phyloP scores from a whole-genome alignment of 2,888 invertebrate species.

The Melolontha melolontha region DNA sequence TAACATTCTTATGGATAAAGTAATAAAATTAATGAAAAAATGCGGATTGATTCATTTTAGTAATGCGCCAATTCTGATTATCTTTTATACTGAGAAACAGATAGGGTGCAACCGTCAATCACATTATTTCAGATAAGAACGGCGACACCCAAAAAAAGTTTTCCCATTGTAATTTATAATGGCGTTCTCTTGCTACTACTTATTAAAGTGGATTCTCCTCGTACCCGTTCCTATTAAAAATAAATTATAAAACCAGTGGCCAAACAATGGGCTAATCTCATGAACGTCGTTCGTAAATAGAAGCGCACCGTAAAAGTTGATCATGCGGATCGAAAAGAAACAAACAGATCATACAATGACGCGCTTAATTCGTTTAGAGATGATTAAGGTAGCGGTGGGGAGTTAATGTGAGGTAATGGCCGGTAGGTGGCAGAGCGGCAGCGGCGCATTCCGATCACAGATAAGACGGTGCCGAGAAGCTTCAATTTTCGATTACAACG shows the following conservation, averaged over 20 bases:
- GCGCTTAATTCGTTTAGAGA: constrained; percentile 38
- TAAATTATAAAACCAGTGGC: constrained; percentile 39
- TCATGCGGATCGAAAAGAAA: constrained; percentile 33
- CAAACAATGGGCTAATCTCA: constrained; percentile 18
- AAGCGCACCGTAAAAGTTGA: constrained; percentile 17
- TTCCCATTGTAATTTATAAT: too few species aligned
- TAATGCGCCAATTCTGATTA: too few species aligned
- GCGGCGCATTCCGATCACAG: constrained; percentile 34
- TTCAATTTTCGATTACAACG: constrained; percentile 47
- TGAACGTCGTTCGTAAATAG: not conserved
- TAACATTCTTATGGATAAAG: not conserved
- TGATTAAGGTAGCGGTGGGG: constrained; percentile 39
- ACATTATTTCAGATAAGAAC: too few species aligned
- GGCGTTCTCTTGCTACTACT: too few species aligned
- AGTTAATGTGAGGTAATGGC: constrained; percentile 38
- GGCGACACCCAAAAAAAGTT: too few species aligned
- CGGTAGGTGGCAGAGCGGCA: constrained; percentile 37
- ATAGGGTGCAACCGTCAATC: too few species aligned
- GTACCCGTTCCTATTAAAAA: constrained; percentile 32
- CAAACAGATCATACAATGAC: constrained; percentile 37
- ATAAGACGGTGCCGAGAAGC: constrained; percentile 40
- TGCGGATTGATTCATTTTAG: too few species aligned
- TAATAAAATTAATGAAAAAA: not conserved
- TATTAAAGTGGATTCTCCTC: not conserved
- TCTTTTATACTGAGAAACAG: too few species aligned